Percentiles rank a stretch among this genome's conserved stretches.
Evolutionary conservation across 1,140 invertebrate genomes (phyloP).

Genomic region (Ceratina australensis): DNA sequence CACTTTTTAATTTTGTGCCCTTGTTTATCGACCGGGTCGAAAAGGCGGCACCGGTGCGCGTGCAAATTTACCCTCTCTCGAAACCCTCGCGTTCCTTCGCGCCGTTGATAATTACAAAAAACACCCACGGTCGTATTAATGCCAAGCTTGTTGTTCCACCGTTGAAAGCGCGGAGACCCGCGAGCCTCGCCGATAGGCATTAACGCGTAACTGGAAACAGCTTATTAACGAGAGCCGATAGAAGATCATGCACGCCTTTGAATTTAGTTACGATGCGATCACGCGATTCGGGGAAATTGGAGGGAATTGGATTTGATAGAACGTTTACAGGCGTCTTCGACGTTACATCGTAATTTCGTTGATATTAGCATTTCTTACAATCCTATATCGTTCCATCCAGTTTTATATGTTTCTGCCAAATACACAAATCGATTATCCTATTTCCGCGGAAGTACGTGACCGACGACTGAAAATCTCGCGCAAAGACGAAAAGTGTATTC

Average conservation of each 20-base stretch:
- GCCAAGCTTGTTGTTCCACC: not conserved
- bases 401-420: too few relatives aligned
- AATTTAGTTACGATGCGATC: slow-evolving; percentile 1
- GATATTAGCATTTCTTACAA: too few relatives aligned
- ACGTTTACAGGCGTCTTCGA: too few relatives aligned
- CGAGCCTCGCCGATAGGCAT: not conserved
- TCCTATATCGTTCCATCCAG: too few relatives aligned
- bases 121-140: not conserved
- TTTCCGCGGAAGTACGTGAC: too few relatives aligned
- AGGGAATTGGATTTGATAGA: not conserved
- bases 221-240: slow-evolving; percentile 4
- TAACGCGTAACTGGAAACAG: not conserved
- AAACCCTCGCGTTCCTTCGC: slow-evolving; percentile 1
- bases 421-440: too few relatives aligned
- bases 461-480: too few relatives aligned
- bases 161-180: not conserved
- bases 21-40: slow-evolving; percentile 12
- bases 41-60: not conserved
- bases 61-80: slow-evolving; percentile 10
- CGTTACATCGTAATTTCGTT: too few relatives aligned
- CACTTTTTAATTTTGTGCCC: slow-evolving; percentile 11
- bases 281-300: not conserved
- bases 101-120: slow-evolving; percentile 26
- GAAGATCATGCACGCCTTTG: slow-evolving; percentile 27
- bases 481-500: too few relatives aligned